phyloP scores from a whole-genome alignment of 2,888 invertebrate species.

The Cheiracanthium punctorium region DNA sequence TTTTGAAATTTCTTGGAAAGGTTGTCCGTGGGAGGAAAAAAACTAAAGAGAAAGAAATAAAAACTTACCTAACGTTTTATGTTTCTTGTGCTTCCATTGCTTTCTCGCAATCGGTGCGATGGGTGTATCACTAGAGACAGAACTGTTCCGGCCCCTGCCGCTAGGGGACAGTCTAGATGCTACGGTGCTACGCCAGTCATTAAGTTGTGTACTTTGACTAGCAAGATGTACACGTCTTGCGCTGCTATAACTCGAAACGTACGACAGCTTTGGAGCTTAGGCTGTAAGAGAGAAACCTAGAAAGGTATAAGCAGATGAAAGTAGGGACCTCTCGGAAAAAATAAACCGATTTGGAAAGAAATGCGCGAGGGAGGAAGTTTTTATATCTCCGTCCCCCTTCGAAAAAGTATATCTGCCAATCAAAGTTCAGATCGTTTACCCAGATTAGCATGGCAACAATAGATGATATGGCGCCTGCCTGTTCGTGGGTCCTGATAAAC shows the following conservation, averaged over 20 bases:
- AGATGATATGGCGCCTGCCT: no score
- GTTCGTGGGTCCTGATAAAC: no score
- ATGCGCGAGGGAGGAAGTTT: not conserved
- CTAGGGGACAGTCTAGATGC: conserved; percentile 17
- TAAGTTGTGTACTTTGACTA: conserved; percentile 18
- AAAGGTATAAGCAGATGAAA: not conserved
- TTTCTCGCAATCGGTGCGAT: conserved; percentile 12
- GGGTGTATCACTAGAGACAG: conserved; percentile 20
- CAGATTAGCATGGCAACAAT: no score
- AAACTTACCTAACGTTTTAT: conserved; percentile 46
- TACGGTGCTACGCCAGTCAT: conserved; percentile 31
- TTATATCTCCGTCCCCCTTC: no score
- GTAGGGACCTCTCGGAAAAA: not conserved
- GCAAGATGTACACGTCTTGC: conserved; percentile 63
- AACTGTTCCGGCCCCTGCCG: conserved; percentile 26
- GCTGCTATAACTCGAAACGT: conserved; percentile 62
- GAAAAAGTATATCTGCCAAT: no score
- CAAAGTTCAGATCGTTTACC: no score
- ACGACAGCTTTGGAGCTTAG: conserved; percentile 56
- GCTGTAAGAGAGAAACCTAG: not conserved
- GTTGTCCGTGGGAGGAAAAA: no score
- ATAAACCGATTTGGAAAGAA: not conserved
- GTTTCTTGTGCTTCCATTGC: conserved; percentile 61
- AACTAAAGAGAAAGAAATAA: not conserved
- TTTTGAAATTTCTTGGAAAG: no score